Evolutionary conservation across 2,797 vertebrate genomes (phyloP), one percentile per base, ranked within the genome.

Genomic region (Ciconia nigra): DNA sequence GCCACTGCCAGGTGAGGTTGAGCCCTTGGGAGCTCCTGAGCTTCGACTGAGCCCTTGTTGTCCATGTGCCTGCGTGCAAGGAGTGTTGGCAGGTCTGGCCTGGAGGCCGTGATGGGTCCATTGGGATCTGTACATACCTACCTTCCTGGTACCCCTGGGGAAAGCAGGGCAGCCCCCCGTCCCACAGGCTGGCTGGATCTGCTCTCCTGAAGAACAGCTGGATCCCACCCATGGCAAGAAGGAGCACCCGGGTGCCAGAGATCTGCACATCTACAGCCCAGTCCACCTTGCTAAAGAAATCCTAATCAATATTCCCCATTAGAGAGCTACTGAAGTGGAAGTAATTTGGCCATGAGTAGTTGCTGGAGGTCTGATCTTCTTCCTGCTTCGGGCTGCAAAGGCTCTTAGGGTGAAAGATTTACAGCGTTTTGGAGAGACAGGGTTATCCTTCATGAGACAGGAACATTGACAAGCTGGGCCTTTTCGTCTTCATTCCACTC

Each of bases 401-500:
- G 65, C 54, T 83, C 72, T 78, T 42, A n/a, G 62, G 62, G 69
- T 83, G 92, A 92, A 55, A 94, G 93, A 96, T 96, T 93, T 95
- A 83, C 73, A n/a, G 55, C 2, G 2, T 66, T 84, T 62, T 89
- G 73, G 89, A 87, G 73, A 92, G 92, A 83, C 67, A 62, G 83
- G 78, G 55, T 95, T 91, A 93, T 96, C 81, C 74, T 93, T 96
- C 87, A 88, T 2, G 10, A 92, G 86, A 55, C 0, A 0, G 77
- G 29, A 90, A 55, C 70, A n/a, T n/a, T 76, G 95, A 93, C 88
- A 91, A 91, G 83, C 70, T 58, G 69, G 33, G 85, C 33, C 87
- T 87, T 90, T 96, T 92, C 47, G 5, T 96, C 93, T 92, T 94
- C 90, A 82, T 95, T 96, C 83, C 73, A 20, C 67, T 79, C 80